A percentile compares a stretch with the other conserved stretches of the same genome.
These are phyloP conservation scores for Tarsius wallacei DNA, from an alignment of 2,797 vertebrate genomes.

Conservation along the genomic window DNA sequence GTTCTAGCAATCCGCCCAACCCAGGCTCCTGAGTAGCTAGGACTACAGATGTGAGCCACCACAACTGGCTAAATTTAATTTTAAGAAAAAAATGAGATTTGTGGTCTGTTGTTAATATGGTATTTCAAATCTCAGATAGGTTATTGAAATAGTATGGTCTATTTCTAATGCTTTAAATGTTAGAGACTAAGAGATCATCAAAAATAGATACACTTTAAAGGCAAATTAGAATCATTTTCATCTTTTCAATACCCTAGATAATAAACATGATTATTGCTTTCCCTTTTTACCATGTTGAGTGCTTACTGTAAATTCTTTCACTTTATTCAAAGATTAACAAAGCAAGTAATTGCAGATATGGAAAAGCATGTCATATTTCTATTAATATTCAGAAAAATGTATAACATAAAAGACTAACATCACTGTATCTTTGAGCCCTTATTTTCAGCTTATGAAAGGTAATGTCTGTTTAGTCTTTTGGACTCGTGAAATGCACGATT, in stretches of 20 bases:
- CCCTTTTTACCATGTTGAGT: constrained; percentile 66
- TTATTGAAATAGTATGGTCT: constrained; percentile 50
- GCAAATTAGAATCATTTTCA: constrained; percentile 75
- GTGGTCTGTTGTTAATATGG: not conserved
- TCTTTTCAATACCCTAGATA: constrained; percentile 68
- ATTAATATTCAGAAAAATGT: constrained; percentile 76
- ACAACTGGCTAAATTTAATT: too few species aligned
- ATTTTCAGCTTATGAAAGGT: constrained; percentile 12
- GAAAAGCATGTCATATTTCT: constrained; percentile 75
- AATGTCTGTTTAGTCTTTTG: constrained; percentile 37
- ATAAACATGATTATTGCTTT: constrained; percentile 80
- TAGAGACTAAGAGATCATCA: constrained; percentile 24
- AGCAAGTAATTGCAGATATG: constrained; percentile 74
- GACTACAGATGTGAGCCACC: too few species aligned
- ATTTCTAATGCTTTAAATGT: constrained; percentile 51
- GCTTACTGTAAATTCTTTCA: constrained; percentile 70
- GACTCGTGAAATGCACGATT: not conserved
- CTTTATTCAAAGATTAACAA: constrained; percentile 78
- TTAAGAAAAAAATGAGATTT: not conserved
- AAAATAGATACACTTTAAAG: constrained; percentile 66
- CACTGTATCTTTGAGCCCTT: constrained; percentile 38
- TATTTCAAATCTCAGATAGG: constrained; percentile 52
- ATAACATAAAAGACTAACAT: constrained; percentile 48
- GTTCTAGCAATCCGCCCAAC: too few species aligned
- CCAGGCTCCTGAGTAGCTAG: too few species aligned